These are phyloP conservation scores for Lithosia quadra DNA, from an alignment of 2,888 invertebrate species.

Conservation along the genomic window DNA sequence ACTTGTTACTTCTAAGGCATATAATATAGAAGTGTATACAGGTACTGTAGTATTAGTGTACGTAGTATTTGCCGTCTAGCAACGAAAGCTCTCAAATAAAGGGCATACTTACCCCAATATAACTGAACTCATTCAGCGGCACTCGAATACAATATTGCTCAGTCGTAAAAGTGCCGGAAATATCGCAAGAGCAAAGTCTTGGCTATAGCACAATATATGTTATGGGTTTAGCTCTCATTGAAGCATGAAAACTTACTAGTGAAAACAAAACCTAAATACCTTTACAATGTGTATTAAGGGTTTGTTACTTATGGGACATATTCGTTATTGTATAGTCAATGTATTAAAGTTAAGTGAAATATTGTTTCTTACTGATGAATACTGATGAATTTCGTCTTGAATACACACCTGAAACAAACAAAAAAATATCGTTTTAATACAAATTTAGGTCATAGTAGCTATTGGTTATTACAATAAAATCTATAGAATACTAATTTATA, in stretches of 20 bases:
- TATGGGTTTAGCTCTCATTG: neutral
- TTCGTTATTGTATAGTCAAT: no score
- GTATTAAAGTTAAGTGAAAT: neutral
- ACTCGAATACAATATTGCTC: conserved; percentile 65
- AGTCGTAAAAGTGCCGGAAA: conserved; percentile 63
- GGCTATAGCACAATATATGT: conserved; percentile 13
- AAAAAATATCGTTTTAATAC: conserved; percentile 12
- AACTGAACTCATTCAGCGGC: conserved; percentile 59
- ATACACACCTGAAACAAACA: conserved; percentile 59
- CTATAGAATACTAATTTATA: neutral
- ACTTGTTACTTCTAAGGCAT: neutral
- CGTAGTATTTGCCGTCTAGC: conserved; percentile 19
- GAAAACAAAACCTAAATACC: neutral
- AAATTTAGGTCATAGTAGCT: neutral
- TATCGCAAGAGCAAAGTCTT: conserved; percentile 41
- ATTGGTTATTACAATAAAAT: neutral
- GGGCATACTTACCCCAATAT: conserved; percentile 31
- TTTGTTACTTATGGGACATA: no score
- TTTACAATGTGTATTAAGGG: no score
- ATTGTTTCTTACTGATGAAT: neutral
- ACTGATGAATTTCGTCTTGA: conserved; percentile 4
- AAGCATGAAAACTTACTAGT: neutral
- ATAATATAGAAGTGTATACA: no score
- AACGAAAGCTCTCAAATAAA: conserved; percentile 29
- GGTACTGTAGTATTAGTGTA: neutral